Percentiles rank a stretch among this genome's conserved stretches.
These are phyloP conservation scores for Nyctalus aviator DNA, from an alignment of 2,797 vertebrate species.

Conservation along the genomic window DNA sequence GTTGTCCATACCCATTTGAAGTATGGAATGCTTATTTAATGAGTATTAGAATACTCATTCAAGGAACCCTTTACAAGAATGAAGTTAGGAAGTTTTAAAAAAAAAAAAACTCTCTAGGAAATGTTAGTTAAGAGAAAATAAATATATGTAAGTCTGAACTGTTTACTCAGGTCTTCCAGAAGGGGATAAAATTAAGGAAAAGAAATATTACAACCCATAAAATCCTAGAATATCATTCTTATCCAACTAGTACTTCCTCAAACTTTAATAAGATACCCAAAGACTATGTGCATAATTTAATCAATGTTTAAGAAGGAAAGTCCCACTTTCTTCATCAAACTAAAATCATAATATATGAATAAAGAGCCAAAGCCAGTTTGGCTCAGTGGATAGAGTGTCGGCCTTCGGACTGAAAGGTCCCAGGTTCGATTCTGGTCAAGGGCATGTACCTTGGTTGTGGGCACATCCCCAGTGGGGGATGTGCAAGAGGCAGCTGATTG, in stretches of 20 bases:
- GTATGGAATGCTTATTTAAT: background rate
- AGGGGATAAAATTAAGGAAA: conserved; percentile 35
- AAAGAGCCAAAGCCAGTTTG: background rate
- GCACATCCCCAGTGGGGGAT: too few relatives aligned
- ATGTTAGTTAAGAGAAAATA: conserved; percentile 44
- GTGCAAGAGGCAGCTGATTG: too few relatives aligned
- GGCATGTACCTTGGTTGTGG: too few relatives aligned
- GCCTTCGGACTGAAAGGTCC: too few relatives aligned
- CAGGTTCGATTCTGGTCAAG: too few relatives aligned
- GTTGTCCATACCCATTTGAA: background rate
- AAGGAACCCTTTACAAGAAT: conserved; percentile 36
- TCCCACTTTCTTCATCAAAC: background rate
- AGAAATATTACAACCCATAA: conserved; percentile 19
- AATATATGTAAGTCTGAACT: conserved; percentile 52
- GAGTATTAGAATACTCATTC: conserved; percentile 3
- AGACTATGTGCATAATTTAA: background rate
- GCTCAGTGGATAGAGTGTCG: too few relatives aligned
- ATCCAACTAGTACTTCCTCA: conserved; percentile 21
- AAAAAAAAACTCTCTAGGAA: background rate
- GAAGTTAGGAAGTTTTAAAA: background rate
- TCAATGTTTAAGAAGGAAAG: conserved; percentile 28
- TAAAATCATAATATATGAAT: background rate
- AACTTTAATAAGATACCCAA: conserved; percentile 28
- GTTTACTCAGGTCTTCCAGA: conserved; percentile 23
- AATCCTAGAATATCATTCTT: conserved; percentile 36